phyloP scores from a whole-genome alignment of 1,140 invertebrate genomes.

The Achroia grisella region DNA sequence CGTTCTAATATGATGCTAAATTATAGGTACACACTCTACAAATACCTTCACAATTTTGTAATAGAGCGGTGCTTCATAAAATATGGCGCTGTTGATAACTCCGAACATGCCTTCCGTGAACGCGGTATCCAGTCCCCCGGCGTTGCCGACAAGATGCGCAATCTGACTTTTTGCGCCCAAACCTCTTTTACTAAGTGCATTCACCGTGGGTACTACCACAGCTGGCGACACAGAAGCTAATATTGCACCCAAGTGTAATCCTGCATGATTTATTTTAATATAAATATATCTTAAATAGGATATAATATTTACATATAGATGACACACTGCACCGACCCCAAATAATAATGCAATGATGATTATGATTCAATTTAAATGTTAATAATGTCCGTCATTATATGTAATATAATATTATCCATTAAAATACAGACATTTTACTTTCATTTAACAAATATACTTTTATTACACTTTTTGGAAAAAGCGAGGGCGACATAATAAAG shows the following conservation, averaged over 20 bases:
- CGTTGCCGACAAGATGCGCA: constrained; percentile 92
- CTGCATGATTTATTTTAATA: constrained; percentile 15
- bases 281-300: no score
- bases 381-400: no score
- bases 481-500: no score
- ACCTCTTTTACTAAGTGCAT: constrained; percentile 85
- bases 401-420: no score
- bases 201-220: constrained; percentile 92
- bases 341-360: no score
- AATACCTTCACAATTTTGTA: constrained; percentile 67
- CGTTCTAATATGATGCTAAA: not conserved
- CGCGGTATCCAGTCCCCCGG: constrained; percentile 87
- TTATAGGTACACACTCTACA: not conserved
- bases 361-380: no score
- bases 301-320: no score
- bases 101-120: constrained; percentile 94
- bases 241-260: constrained; percentile 87
- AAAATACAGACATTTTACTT: constrained; percentile 3
- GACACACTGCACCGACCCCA: no score
- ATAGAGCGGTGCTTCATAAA: constrained; percentile 79
- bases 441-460: not conserved
- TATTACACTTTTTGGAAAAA: no score
- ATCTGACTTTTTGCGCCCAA: constrained; percentile 94
- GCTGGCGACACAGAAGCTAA: constrained; percentile 95
- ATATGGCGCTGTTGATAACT: constrained; percentile 88